Conservation (phyloP, 1,140 invertebrate genomes). For the Cardiocondyla obscurior region DNA sequence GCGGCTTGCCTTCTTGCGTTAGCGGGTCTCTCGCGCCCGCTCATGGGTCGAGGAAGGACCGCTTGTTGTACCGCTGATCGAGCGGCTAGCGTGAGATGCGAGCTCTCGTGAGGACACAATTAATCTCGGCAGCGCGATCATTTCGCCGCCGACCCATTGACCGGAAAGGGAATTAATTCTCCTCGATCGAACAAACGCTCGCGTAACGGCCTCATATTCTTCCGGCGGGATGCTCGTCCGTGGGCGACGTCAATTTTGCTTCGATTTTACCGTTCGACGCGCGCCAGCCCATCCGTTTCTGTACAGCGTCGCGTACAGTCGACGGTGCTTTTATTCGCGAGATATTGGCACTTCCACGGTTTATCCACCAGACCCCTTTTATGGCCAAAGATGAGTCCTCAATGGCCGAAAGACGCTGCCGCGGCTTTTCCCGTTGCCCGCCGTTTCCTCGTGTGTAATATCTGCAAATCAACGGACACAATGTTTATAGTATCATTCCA, state of each 20-base stretch:
- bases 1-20: background rate
- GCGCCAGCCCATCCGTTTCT: constrained; percentile 24
- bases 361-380: constrained; percentile 49
- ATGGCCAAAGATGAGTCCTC: constrained; percentile 28
- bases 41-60: constrained; percentile 42
- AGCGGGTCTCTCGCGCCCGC: constrained; percentile 6
- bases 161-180: constrained; percentile 53
- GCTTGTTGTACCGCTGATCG: constrained; percentile 53
- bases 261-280: constrained; percentile 62
- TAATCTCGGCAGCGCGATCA: constrained; percentile 41
- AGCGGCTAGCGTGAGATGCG: constrained; percentile 37
- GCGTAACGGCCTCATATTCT: constrained; percentile 22
- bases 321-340: constrained; percentile 34
- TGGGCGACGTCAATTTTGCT: constrained; percentile 60
- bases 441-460: background rate
- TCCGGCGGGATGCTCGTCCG: constrained; percentile 32
- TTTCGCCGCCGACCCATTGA: constrained; percentile 34
- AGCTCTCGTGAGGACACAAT: constrained; percentile 30
- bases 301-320: constrained; percentile 10
- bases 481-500: background rate
- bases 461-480: constrained; percentile 12
- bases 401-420: constrained; percentile 1
- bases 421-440: background rate
- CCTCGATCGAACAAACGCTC: constrained; percentile 35
- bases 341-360: constrained; percentile 55